Evolutionary conservation across 2,888 invertebrate species (phyloP).

Genomic region (Lucinisca nassula): DNA sequence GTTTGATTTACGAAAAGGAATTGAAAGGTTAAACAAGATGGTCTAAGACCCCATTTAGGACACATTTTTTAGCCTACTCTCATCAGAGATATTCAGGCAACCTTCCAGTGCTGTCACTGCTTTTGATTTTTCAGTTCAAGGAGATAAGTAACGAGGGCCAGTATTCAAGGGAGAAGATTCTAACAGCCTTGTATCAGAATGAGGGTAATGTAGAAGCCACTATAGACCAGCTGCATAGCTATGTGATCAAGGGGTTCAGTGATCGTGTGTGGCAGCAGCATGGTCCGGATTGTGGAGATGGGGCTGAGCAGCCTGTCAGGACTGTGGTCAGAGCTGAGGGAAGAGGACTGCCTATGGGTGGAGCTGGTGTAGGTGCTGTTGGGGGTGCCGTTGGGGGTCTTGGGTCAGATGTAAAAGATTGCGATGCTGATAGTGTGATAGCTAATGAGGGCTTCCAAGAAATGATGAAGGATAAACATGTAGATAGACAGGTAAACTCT

Average conservation of each 20-base stretch:
- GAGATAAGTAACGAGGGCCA: conserved; percentile 67
- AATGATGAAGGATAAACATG: conserved; percentile 68
- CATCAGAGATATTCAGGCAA: too few relatives aligned
- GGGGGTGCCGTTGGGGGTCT: not conserved
- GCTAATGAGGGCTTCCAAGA: conserved; percentile 74
- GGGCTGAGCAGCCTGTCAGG: not conserved
- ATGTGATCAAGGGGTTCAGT: conserved; percentile 65
- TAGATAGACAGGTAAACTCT: conserved; percentile 78
- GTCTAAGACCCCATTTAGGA: too few relatives aligned
- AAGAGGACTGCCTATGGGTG: conserved; percentile 23
- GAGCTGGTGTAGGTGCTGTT: not conserved
- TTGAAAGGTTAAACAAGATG: too few relatives aligned
- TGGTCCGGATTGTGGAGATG: not conserved
- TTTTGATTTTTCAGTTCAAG: conserved; percentile 70
- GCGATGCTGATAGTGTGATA: conserved; percentile 80
- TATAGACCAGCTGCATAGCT: conserved; percentile 70
- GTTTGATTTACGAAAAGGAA: too few relatives aligned
- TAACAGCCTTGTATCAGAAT: conserved; percentile 75
- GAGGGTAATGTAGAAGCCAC: conserved; percentile 75
- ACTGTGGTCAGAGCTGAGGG: not conserved
- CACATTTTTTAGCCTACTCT: too few relatives aligned
- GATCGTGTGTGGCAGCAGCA: conserved; percentile 72
- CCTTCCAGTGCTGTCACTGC: not conserved
- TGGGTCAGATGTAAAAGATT: conserved; percentile 60
- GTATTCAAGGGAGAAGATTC: conserved; percentile 79